A percentile compares a stretch with the other conserved stretches of the same genome.
These are phyloP conservation scores for Tineola bisselliella DNA, from an alignment of 2,888 invertebrate genomes.

Conservation along the genomic window DNA sequence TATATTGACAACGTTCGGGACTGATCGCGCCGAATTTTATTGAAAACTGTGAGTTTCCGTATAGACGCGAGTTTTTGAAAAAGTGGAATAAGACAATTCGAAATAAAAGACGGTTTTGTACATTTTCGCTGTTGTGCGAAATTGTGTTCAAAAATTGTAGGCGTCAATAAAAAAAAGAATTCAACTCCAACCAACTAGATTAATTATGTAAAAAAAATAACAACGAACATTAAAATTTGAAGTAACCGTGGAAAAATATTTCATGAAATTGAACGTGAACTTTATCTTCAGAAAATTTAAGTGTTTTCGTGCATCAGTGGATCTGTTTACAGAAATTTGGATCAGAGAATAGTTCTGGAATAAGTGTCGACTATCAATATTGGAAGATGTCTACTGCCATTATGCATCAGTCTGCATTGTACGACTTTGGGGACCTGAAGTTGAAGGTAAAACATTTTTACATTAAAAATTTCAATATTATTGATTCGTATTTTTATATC, in stretches of 20 bases:
- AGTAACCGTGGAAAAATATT: constrained; percentile 40
- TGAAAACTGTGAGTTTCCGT: constrained; percentile 61
- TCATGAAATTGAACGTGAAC: constrained; percentile 43
- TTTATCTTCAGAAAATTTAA: constrained; percentile 41
- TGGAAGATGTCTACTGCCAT: constrained; percentile 78
- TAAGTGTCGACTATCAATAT: constrained; percentile 45
- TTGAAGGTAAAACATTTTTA: constrained; percentile 74
- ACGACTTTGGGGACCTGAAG: constrained; percentile 79
- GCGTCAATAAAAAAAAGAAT: constrained; percentile 22
- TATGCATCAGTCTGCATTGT: constrained; percentile 79
- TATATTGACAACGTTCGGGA: constrained; percentile 40
- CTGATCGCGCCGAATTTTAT: constrained; percentile 62
- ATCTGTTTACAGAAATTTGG: constrained; percentile 47
- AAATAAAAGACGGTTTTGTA: constrained; percentile 68
- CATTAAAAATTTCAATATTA: no score
- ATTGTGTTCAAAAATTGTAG: constrained; percentile 55
- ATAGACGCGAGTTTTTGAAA: constrained; percentile 52
- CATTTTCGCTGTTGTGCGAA: constrained; percentile 66
- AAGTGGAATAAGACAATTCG: constrained; percentile 56
- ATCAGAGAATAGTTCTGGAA: constrained; percentile 44
- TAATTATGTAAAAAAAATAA: constrained; percentile 42
- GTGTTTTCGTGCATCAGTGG: constrained; percentile 61
- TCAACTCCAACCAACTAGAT: constrained; percentile 55
- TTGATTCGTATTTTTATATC: no score
- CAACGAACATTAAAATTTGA: constrained; percentile 28